Evolutionary conservation across 1,140 invertebrate species (phyloP).

Genomic region (Hesperophylax magnus): DNA sequence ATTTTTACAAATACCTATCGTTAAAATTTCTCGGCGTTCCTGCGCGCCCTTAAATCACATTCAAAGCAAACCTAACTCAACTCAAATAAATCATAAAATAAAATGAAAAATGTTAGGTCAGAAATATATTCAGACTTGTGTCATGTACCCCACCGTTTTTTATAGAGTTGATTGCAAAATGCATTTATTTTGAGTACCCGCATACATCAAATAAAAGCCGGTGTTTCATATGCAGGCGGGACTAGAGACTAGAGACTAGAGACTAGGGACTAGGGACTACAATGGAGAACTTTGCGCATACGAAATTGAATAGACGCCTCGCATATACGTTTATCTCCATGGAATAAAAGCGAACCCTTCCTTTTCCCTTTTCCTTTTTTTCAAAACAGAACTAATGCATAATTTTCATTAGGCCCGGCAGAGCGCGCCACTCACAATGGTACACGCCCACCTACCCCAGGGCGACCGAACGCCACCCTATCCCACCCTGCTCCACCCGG

Average conservation of each 20-base stretch:
- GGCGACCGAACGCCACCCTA: no score
- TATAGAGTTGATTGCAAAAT: conserved; percentile 4
- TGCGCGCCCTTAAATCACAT: no score
- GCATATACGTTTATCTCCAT: conserved; percentile 32
- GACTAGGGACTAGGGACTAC: not conserved
- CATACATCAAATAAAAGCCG: conserved; percentile 8
- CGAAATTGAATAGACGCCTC: conserved; percentile 46
- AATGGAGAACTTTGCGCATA: conserved; percentile 36
- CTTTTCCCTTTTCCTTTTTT: conserved; percentile 46
- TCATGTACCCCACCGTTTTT: no score
- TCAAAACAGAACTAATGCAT: conserved; percentile 57
- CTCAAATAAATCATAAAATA: no score
- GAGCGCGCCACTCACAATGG: conserved; percentile 53
- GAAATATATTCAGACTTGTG: no score
- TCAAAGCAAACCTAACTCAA: no score
- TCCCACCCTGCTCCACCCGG: not conserved
- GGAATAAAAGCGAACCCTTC: conserved; percentile 41
- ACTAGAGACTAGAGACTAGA: no score
- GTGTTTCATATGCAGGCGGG: not conserved
- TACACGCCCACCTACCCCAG: not conserved
- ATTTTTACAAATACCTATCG: no score
- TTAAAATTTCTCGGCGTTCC: no score
- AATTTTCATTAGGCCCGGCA: conserved; percentile 58
- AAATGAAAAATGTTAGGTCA: no score
- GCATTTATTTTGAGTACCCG: not conserved